phyloP scores from a whole-genome alignment of 2,797 vertebrate genomes.

The Molossus molossus region DNA sequence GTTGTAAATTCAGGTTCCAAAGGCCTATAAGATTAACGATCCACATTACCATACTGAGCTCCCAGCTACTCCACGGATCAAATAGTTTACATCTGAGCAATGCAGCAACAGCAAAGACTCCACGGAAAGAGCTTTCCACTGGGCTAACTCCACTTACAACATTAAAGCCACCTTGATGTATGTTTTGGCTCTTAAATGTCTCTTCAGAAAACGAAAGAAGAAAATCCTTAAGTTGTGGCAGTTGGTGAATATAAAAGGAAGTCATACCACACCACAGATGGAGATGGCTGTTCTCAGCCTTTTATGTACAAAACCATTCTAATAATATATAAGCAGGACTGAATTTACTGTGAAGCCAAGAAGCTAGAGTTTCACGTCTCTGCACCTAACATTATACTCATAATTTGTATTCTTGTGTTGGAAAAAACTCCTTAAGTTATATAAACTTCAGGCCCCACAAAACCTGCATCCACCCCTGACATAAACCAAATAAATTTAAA shows the following conservation, averaged over 20 bases:
- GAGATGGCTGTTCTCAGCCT: not conserved
- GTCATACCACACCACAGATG: not conserved
- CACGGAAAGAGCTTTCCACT: slow-evolving; percentile 33
- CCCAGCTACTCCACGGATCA: slow-evolving; percentile 55
- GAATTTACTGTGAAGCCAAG: slow-evolving; percentile 11
- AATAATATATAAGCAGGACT: not conserved
- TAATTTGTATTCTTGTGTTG: slow-evolving; percentile 50
- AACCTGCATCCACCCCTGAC: slow-evolving; percentile 5
- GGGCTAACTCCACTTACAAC: slow-evolving; percentile 33
- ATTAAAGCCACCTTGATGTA: slow-evolving; percentile 69
- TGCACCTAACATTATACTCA: slow-evolving; percentile 52
- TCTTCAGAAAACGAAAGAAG: slow-evolving; percentile 58
- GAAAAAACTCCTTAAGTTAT: slow-evolving; percentile 48
- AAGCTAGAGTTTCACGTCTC: slow-evolving; percentile 17
- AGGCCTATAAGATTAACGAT: slow-evolving; percentile 69
- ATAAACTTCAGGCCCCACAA: slow-evolving; percentile 61
- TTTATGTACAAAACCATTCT: slow-evolving; percentile 1
- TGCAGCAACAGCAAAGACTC: slow-evolving; percentile 10
- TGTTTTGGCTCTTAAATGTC: slow-evolving; percentile 55
- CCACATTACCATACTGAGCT: slow-evolving; percentile 68
- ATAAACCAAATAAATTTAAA: slow-evolving; percentile 71
- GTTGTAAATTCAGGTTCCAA: slow-evolving; percentile 71
- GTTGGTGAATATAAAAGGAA: slow-evolving; percentile 45
- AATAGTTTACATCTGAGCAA: slow-evolving; percentile 56
- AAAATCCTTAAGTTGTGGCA: slow-evolving; percentile 1